phyloP scores from a whole-genome alignment of 2,797 vertebrate genomes.

The Phataginus tetradactyla region DNA sequence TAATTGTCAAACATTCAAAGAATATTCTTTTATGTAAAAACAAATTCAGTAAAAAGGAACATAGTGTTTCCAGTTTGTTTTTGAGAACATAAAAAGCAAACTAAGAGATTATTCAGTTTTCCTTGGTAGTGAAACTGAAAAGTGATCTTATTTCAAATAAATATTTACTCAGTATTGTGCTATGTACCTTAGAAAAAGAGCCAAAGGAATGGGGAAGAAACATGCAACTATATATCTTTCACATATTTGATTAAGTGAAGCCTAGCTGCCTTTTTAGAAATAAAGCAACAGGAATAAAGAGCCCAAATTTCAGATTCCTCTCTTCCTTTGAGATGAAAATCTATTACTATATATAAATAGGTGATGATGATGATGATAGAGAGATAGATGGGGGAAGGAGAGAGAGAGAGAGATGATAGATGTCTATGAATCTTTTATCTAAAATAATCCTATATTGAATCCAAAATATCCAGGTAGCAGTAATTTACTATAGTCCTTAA shows the following conservation, averaged over 20 bases:
- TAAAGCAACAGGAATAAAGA: neutral
- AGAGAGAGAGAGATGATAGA: neutral
- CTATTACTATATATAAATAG: neutral
- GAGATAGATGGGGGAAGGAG: neutral
- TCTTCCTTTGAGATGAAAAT: neutral
- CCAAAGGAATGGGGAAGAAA: neutral
- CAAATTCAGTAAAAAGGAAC: conserved; percentile 67
- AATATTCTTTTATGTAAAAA: conserved; percentile 68
- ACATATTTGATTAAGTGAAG: conserved; percentile 7
- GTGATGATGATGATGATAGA: neutral
- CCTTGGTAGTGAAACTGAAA: conserved; percentile 37
- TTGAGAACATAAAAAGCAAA: conserved; percentile 71
- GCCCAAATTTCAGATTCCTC: neutral
- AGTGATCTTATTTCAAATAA: conserved; percentile 1
- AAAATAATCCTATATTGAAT: neutral
- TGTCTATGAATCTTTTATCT: neutral
- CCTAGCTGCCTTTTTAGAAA: neutral
- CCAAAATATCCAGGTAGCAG: neutral
- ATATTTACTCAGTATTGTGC: neutral
- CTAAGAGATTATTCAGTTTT: conserved; percentile 68
- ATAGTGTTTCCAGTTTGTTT: conserved; percentile 63
- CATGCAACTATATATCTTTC: neutral
- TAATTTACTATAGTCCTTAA: neutral
- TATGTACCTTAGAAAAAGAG: neutral
- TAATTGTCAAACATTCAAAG: conserved; percentile 73